These are phyloP conservation scores for Arenaria interpres DNA, from an alignment of 2,113 vertebrate genomes.

Conservation along the genomic window DNA sequence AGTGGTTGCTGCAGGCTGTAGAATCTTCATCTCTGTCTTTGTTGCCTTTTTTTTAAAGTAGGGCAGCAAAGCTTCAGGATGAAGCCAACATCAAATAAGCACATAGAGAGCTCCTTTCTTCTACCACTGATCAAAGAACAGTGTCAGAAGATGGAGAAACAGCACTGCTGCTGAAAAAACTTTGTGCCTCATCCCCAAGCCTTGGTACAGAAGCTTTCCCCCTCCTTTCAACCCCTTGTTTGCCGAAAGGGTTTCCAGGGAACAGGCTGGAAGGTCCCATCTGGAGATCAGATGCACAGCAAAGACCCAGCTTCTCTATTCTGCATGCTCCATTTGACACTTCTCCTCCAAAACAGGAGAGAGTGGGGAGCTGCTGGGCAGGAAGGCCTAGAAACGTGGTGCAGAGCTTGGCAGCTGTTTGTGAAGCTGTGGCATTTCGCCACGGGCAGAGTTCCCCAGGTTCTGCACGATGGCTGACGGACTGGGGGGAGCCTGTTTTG, in stretches of 20 bases:
- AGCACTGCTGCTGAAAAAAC: neutral
- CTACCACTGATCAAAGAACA: neutral
- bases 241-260: neutral
- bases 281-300: neutral
- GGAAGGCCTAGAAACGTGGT: neutral
- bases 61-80: neutral
- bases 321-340: neutral
- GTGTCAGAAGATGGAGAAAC: neutral
- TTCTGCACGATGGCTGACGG: rapidly evolving
- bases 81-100: neutral
- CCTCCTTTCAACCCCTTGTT: rapidly evolving
- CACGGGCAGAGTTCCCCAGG: neutral
- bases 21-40: neutral
- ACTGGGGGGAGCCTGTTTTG: neutral
- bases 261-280: neutral
- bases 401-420: neutral
- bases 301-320: neutral
- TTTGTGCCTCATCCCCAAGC: neutral
- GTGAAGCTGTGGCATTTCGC: rapidly evolving
- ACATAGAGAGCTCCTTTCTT: neutral
- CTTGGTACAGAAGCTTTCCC: neutral
- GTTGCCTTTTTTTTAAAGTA: neutral
- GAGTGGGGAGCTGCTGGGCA: neutral
- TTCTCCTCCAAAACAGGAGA: neutral
- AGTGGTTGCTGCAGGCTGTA: neutral